phyloP scores from a whole-genome alignment of 1,140 invertebrate genomes.

The Conopomorpha cramerella region DNA sequence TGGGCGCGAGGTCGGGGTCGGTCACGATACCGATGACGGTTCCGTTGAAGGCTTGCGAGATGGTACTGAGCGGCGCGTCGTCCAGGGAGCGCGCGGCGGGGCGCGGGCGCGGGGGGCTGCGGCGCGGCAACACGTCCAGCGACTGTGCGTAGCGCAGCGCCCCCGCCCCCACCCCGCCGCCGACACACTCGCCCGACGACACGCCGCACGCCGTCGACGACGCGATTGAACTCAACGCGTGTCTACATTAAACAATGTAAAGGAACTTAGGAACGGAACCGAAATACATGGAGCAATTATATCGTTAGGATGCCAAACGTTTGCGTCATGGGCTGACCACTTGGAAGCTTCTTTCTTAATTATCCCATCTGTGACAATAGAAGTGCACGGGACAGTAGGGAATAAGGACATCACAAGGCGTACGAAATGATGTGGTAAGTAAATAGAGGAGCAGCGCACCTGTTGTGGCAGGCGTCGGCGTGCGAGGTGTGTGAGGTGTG shows the following conservation, averaged over 20 bases:
- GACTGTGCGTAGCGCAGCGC: slow-evolving; percentile 32
- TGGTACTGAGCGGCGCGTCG: slow-evolving; percentile 34
- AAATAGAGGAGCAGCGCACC: slow-evolving; percentile 5
- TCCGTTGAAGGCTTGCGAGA: slow-evolving; percentile 47
- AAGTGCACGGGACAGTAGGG: too few relatives aligned
- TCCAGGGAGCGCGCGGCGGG: slow-evolving; percentile 45
- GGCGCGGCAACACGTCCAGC: slow-evolving; percentile 31
- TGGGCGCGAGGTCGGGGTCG: slow-evolving; percentile 39
- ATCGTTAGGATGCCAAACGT: too few relatives aligned
- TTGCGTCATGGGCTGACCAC: too few relatives aligned
- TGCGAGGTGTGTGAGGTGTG: slow-evolving; percentile 7
- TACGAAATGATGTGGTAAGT: too few relatives aligned
- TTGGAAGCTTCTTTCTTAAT: too few relatives aligned
- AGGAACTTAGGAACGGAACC: too few relatives aligned
- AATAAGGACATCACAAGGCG: too few relatives aligned
- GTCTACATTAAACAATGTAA: too few relatives aligned
- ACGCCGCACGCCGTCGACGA: slow-evolving; percentile 35
- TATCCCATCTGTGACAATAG: too few relatives aligned
- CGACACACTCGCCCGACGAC: neutral
- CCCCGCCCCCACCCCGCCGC: neutral
- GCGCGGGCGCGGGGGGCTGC: slow-evolving; percentile 22
- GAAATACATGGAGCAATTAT: too few relatives aligned
- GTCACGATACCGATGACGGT: slow-evolving; percentile 53
- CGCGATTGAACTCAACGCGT: slow-evolving; percentile 50
- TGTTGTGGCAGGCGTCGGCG: slow-evolving; percentile 6